Percentiles rank a stretch among this genome's conserved stretches.
phyloP scores from a whole-genome alignment of 2,113 vertebrate species.

The Ivindomyrus marchei region DNA sequence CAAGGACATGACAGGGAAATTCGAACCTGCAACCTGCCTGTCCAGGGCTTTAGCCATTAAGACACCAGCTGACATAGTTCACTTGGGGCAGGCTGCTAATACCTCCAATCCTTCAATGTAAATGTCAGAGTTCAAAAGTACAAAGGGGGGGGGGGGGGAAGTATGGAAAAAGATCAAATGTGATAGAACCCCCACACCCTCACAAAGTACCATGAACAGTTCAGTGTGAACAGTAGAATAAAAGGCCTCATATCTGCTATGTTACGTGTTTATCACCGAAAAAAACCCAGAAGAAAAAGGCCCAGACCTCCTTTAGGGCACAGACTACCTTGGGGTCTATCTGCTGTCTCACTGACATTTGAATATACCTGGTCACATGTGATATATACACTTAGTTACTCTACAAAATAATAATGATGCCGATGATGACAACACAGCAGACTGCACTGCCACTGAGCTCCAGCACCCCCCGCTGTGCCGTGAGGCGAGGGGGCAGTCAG shows the following conservation, averaged over 20 bases:
- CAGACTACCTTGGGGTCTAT: background rate
- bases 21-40: background rate
- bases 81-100: background rate
- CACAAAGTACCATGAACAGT: background rate
- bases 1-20: background rate
- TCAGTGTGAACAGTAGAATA: no score
- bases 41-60: background rate
- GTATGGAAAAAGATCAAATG: background rate
- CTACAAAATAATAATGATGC: background rate
- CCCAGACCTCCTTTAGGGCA: background rate
- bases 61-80: background rate
- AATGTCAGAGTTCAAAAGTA: background rate
- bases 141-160: background rate
- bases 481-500: background rate
- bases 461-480: background rate
- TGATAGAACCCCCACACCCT: background rate
- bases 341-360: background rate
- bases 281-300: background rate
- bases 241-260: background rate
- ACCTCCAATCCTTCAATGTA: background rate
- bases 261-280: background rate
- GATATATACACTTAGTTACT: background rate
- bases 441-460: background rate
- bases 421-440: background rate
- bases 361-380: background rate